Conservation (phyloP, 2,113 vertebrate species). For the Amphilophus citrinellus region DNA sequence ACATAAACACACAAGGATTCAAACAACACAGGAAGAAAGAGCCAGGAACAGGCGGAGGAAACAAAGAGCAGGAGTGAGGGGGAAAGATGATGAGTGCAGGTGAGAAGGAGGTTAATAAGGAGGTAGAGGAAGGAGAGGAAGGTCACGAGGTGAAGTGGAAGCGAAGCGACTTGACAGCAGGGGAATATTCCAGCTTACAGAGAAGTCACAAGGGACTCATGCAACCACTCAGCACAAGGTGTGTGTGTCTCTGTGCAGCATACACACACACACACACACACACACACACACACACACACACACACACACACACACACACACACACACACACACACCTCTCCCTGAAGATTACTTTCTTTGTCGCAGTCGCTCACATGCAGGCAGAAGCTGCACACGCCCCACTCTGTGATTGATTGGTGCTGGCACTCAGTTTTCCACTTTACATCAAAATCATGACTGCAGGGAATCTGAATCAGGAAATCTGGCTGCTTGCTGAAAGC, state of each 20-base stretch:
- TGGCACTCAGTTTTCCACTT: slow-evolving; percentile 25
- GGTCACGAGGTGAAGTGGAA: slow-evolving; percentile 48
- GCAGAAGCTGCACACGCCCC: background rate
- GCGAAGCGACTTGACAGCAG: slow-evolving; percentile 35
- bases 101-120: slow-evolving; percentile 25
- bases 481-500: background rate
- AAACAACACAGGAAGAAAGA: background rate
- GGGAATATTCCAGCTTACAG: slow-evolving; percentile 41
- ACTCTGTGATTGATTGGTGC: slow-evolving; percentile 14
- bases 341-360: slow-evolving; percentile 35
- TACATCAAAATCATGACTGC: slow-evolving; percentile 20
- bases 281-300: background rate
- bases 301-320: slow-evolving; percentile 1
- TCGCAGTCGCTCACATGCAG: background rate
- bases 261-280: background rate
- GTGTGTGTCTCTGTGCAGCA: slow-evolving; percentile 17
- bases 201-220: slow-evolving; percentile 50
- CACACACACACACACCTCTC: background rate
- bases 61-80: slow-evolving; percentile 25
- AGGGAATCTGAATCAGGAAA: background rate
- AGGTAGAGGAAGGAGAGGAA: background rate
- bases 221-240: slow-evolving; percentile 51
- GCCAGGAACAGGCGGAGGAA: background rate
- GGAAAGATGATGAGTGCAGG: slow-evolving; percentile 29
- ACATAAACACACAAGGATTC: slow-evolving; percentile 1